A percentile compares a stretch with the other conserved stretches of the same genome.
Conservation (phyloP, 2,113 vertebrate genomes). For the Mormyrus lacerda region DNA sequence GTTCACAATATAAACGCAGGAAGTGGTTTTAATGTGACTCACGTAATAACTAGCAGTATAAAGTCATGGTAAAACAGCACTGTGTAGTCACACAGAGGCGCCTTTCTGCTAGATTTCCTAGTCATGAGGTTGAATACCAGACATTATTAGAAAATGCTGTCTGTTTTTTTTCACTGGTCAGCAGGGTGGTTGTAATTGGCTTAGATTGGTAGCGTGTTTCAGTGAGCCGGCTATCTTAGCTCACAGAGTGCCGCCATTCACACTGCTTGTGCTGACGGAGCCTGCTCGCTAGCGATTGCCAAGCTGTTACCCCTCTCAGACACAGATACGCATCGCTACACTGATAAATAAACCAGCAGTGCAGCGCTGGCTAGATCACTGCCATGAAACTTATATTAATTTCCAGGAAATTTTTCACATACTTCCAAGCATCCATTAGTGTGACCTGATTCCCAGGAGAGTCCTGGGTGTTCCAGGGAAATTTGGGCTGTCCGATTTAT, state of each 20-base stretch:
- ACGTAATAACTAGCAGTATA: background rate
- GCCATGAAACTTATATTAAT: background rate
- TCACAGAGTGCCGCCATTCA: background rate
- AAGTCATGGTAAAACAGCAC: background rate
- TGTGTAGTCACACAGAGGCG: background rate
- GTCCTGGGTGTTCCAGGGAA: background rate
- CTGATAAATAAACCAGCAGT: background rate
- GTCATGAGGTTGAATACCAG: background rate
- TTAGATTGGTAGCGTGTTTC: background rate
- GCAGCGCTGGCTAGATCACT: background rate
- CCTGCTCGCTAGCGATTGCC: background rate
- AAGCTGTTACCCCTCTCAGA: background rate
- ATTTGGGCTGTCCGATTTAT: background rate
- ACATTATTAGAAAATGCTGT: background rate
- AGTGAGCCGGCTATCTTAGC: background rate
- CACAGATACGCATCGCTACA: background rate
- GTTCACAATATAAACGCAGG: background rate
- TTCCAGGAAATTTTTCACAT: background rate
- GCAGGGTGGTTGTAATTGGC: background rate
- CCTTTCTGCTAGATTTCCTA: background rate
- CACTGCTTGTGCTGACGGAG: background rate
- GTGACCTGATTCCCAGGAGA: background rate
- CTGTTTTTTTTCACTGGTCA: background rate
- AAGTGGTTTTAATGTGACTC: background rate
- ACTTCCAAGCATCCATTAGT: background rate